These are phyloP conservation scores for Hirtodrosophila alboralis DNA, from an alignment of 2,888 invertebrate species.

Conservation along the genomic window DNA sequence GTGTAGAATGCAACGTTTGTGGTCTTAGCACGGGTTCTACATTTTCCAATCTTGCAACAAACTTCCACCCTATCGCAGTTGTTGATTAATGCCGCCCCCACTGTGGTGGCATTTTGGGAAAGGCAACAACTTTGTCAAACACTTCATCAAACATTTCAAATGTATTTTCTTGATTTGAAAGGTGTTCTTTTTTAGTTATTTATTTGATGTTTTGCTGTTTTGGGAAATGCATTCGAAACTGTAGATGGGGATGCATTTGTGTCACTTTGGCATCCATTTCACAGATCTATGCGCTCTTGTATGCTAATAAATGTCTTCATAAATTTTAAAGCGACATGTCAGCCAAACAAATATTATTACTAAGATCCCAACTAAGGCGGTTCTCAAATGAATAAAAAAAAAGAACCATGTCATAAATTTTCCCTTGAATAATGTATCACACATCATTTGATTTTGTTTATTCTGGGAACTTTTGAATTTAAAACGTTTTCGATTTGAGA, in stretches of 20 bases:
- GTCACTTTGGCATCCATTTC: conserved; percentile 63
- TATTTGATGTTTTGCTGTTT: conserved; percentile 56
- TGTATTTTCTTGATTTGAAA: conserved; percentile 28
- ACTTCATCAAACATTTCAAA: conserved; percentile 73
- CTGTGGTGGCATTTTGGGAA: conserved; percentile 28
- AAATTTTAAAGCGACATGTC: conserved; percentile 70
- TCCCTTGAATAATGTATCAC: conserved; percentile 49
- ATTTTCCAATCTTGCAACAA: conserved; percentile 1
- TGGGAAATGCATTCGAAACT: conserved; percentile 35
- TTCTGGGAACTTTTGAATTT: conserved; percentile 19
- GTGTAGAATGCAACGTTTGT: conserved; percentile 70
- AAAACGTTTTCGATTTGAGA: background rate
- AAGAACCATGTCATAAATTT: conserved; percentile 65
- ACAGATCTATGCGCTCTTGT: conserved; percentile 71
- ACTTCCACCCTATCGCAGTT: conserved; percentile 38
- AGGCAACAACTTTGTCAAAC: conserved; percentile 72
- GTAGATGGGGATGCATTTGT: conserved; percentile 51
- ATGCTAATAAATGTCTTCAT: conserved; percentile 81
- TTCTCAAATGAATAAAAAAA: conserved; percentile 28
- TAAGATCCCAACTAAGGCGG: conserved; percentile 29
- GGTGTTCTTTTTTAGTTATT: conserved; percentile 50
- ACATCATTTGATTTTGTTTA: conserved; percentile 42
- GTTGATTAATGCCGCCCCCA: conserved; percentile 64
- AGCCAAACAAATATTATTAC: conserved; percentile 38
- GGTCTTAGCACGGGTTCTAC: conserved; percentile 62